These are phyloP conservation scores for Formicarius rufipectus DNA, from an alignment of 2,113 vertebrate species.

Conservation along the genomic window DNA sequence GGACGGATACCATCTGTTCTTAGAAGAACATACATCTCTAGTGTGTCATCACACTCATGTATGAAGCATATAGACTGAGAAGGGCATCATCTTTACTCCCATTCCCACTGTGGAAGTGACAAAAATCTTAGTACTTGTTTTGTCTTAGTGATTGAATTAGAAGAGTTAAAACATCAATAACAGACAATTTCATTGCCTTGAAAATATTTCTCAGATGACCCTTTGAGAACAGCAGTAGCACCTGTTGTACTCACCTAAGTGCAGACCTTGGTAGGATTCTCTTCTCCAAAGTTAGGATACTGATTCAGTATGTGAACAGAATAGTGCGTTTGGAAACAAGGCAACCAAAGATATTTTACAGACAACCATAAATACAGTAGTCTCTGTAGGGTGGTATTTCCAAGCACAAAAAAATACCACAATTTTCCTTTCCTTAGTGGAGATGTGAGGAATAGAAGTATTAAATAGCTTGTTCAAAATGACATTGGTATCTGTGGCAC, in stretches of 20 bases:
- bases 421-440: background rate
- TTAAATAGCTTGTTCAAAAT: background rate
- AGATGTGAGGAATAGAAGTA: background rate
- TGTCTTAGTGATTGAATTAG: background rate
- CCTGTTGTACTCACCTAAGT: background rate
- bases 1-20: background rate
- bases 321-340: background rate
- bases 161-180: background rate
- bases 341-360: background rate
- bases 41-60: background rate
- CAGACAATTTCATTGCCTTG: background rate
- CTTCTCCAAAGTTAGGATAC: background rate
- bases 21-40: background rate
- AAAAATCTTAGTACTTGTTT: background rate
- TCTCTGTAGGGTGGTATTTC: background rate
- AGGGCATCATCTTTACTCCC: background rate
- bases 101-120: background rate
- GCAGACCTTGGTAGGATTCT: background rate
- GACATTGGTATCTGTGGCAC: background rate
- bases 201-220: background rate
- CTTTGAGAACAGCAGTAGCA: background rate
- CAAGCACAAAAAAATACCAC: background rate
- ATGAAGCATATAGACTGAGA: background rate
- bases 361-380: background rate
- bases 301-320: background rate